Evolutionary conservation across 2,113 vertebrate species (phyloP).

Genomic region (Pseudolaguvia tuberculata): DNA sequence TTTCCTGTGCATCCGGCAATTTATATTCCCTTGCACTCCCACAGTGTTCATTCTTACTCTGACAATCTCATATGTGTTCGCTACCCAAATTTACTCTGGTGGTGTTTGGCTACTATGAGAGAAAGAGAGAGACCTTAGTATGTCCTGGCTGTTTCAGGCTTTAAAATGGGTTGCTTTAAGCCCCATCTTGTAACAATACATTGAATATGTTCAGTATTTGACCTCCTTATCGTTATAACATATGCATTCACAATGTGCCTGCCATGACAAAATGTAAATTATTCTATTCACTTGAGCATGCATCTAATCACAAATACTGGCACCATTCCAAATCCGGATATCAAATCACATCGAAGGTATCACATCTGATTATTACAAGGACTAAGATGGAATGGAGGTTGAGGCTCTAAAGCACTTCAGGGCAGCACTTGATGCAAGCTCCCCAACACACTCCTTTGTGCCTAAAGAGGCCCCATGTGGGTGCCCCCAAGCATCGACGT

Average conservation of each 20-base stretch:
- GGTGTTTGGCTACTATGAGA: constrained; percentile 5
- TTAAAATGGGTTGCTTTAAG: background rate
- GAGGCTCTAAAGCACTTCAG: constrained; percentile 22
- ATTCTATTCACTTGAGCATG: background rate
- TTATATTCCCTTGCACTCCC: constrained; percentile 40
- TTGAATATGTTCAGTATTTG: constrained; percentile 2
- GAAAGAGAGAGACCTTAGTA: background rate
- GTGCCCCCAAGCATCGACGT: constrained; percentile 40
- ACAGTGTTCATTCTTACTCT: constrained; percentile 32
- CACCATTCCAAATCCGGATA: background rate
- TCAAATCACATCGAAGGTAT: background rate
- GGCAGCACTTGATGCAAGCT: constrained; percentile 9
- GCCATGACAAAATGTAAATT: background rate
- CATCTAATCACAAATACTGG: background rate
- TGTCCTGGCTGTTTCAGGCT: constrained; percentile 7
- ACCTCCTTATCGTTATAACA: background rate
- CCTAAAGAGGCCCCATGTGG: constrained; percentile 27
- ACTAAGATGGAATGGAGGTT: background rate
- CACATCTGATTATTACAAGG: background rate
- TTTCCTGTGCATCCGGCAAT: constrained; percentile 45
- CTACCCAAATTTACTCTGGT: constrained; percentile 19
- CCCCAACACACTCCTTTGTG: constrained; percentile 11
- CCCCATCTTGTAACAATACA: background rate
- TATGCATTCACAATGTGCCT: background rate
- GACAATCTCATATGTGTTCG: constrained; percentile 32